Evolutionary conservation across 2,888 invertebrate genomes (phyloP).

Genomic region (Lasioglossum figueresi): DNA sequence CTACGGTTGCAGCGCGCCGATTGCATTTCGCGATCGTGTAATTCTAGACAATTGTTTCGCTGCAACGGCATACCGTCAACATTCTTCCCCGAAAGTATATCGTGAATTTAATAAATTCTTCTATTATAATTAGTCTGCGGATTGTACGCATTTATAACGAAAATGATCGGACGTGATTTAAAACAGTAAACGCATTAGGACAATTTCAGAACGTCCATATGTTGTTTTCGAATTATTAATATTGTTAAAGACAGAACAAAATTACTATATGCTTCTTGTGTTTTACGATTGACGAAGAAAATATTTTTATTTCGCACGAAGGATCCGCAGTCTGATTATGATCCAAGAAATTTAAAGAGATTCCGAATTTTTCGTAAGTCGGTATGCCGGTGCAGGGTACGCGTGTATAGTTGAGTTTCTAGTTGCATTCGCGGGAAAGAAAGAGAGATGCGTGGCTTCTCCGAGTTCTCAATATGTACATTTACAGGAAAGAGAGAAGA

Average conservation of each 20-base stretch:
- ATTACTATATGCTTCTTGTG: too few relatives aligned
- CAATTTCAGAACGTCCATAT: too few relatives aligned
- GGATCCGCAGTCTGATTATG: too few relatives aligned
- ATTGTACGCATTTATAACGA: too few relatives aligned
- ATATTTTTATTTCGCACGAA: too few relatives aligned
- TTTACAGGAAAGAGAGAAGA: background rate
- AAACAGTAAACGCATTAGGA: too few relatives aligned
- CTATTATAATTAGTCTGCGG: too few relatives aligned
- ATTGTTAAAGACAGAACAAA: too few relatives aligned
- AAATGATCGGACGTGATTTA: too few relatives aligned
- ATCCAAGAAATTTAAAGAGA: too few relatives aligned
- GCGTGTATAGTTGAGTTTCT: background rate
- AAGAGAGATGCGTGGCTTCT: background rate
- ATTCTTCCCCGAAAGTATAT: background rate
- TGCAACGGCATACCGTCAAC: background rate
- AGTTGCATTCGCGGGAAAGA: background rate
- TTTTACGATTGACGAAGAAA: too few relatives aligned
- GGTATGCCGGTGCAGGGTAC: background rate
- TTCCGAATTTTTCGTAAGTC: background rate
- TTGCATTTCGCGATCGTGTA: constrained; percentile 61
- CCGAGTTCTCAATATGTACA: background rate
- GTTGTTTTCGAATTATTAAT: too few relatives aligned
- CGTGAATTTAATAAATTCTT: background rate
- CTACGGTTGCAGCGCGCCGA: background rate
- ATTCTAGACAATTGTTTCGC: background rate